Conservation (phyloP, 30 jellyfish, hydroid and myxozoan genomes). For the Calvadosia cruxmelitensis region DNA sequence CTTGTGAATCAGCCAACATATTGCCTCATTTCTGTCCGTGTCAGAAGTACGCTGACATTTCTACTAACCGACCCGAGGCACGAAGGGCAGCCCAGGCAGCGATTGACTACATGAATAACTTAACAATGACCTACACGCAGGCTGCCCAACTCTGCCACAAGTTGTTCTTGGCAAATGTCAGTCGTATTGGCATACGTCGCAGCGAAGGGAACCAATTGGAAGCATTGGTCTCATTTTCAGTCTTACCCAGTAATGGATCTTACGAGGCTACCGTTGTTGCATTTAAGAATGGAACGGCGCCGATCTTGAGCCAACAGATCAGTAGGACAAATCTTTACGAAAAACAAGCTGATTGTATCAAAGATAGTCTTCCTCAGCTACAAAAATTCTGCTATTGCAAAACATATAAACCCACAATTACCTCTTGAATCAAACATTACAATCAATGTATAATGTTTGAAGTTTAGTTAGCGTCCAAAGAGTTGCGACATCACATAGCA, state of each 20-base stretch:
- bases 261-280: constrained; percentile 16
- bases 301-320: not conserved
- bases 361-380: constrained; percentile 7
- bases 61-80: not conserved
- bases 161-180: not conserved
- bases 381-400: constrained; percentile 19
- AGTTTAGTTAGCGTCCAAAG: too few relatives aligned
- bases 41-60: not conserved
- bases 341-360: constrained; percentile 20
- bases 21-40: constrained; percentile 25
- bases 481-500: too few relatives aligned
- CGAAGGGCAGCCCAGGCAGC: constrained; percentile 8
- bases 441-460: too few relatives aligned
- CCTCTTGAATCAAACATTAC: too few relatives aligned
- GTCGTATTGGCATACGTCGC: not conserved
- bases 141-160: not conserved
- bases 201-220: not conserved
- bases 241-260: constrained; percentile 9
- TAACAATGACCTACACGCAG: not conserved
- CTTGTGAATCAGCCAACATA: constrained; percentile 23
- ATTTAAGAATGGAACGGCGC: not conserved
- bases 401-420: too few relatives aligned
- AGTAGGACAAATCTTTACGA: constrained; percentile 22
- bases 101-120: constrained; percentile 1
- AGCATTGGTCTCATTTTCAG: not conserved